Conservation (phyloP, 2,113 vertebrate genomes). For the Macrotis lagotis region DNA sequence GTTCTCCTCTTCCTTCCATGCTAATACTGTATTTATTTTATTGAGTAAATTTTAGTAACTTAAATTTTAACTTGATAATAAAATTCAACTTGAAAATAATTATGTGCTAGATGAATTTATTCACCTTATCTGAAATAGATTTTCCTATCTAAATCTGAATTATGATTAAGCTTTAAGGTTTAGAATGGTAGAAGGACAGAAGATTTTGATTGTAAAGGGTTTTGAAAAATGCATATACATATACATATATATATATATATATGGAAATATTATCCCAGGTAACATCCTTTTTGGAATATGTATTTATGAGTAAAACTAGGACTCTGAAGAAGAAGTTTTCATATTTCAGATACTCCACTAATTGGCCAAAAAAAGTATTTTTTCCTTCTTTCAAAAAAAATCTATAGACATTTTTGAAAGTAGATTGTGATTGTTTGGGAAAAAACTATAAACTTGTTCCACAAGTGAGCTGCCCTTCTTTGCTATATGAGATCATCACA, state of each 20-base stretch:
- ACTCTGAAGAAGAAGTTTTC: fast-evolving
- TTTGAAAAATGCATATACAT: background rate
- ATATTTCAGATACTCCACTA: background rate
- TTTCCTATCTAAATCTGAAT: background rate
- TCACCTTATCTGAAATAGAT: background rate
- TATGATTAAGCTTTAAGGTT: background rate
- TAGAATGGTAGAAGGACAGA: background rate
- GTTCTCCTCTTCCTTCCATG: background rate
- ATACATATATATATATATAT: too few relatives aligned
- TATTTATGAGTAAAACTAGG: background rate
- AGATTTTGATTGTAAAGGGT: background rate
- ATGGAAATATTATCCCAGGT: background rate
- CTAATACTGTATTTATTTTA: background rate
- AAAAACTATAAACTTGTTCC: background rate
- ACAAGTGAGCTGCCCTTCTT: background rate
- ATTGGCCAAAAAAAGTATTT: background rate
- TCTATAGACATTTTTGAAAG: background rate
- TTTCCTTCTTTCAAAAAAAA: background rate
- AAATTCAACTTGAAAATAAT: slow-evolving; percentile 44
- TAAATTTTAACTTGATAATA: slow-evolving; percentile 36
- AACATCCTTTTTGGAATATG: background rate
- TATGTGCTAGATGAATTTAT: slow-evolving; percentile 24
- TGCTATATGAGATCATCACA: background rate
- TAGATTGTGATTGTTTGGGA: background rate
- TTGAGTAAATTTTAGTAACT: slow-evolving; percentile 41